phyloP scores from a whole-genome alignment of 2,888 invertebrate genomes.

The Pachymerium ferrugineum region DNA sequence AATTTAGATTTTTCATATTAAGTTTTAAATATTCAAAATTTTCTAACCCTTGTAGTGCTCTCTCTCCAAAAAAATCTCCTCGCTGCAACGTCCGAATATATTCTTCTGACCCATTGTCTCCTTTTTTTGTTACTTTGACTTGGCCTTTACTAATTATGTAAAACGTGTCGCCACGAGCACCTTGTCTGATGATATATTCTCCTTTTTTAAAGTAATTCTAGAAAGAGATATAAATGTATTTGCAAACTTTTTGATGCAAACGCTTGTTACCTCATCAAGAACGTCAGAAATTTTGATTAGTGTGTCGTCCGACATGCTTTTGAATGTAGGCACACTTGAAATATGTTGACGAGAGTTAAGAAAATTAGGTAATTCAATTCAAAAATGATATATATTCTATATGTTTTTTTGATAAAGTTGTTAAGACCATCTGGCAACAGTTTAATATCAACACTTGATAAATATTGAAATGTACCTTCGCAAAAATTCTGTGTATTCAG shows the following conservation, averaged over 20 bases:
- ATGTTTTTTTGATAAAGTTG: no score
- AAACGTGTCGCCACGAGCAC: conserved; percentile 93
- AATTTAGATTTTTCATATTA: no score
- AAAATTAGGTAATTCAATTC: neutral
- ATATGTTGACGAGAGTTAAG: conserved; percentile 39
- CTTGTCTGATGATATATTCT: conserved; percentile 93
- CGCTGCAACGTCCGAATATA: conserved; percentile 80
- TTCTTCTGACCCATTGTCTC: conserved; percentile 60
- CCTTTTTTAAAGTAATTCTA: conserved; percentile 84
- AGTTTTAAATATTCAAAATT: no score
- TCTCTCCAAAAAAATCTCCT: conserved; percentile 97
- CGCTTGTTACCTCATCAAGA: conserved; percentile 87
- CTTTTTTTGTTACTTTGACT: conserved; percentile 83
- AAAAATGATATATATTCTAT: no score
- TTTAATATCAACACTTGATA: no score
- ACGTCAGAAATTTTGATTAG: conserved; percentile 94
- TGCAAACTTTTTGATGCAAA: no score
- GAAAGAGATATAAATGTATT: no score
- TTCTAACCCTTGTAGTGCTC: conserved; percentile 92
- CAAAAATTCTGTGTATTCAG: conserved; percentile 94
- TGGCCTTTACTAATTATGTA: conserved; percentile 94
- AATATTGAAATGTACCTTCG: conserved; percentile 83
- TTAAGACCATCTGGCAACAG: no score
- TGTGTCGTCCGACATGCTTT: conserved; percentile 86
- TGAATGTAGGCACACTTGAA: conserved; percentile 93